These are phyloP conservation scores for Peromyscus nudipes DNA, from an alignment of 2,797 vertebrate species.

Conservation along the genomic window DNA sequence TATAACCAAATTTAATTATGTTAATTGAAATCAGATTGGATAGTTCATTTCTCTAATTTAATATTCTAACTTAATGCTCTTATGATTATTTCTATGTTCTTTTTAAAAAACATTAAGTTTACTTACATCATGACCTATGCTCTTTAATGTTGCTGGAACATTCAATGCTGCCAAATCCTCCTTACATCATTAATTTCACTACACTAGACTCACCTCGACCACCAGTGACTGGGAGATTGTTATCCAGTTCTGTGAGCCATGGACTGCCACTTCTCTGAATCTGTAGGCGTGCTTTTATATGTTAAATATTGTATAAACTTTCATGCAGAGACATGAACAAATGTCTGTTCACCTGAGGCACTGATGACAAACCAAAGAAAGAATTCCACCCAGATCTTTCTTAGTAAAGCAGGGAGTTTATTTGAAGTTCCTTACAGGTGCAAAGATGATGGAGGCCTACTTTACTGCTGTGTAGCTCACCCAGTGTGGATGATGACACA, in stretches of 20 bases:
- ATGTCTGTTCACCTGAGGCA: neutral
- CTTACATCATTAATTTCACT: neutral
- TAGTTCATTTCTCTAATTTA: neutral
- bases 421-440: neutral
- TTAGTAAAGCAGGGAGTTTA: neutral
- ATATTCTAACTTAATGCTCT: neutral
- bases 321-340: neutral
- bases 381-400: neutral
- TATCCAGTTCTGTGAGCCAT: neutral
- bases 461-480: neutral
- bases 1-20: neutral
- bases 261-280: neutral
- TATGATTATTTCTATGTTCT: neutral
- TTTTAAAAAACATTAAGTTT: neutral
- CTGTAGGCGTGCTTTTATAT: neutral
- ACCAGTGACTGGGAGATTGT: neutral
- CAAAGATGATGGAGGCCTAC: neutral
- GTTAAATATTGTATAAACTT: neutral
- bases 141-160: neutral
- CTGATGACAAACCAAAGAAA: neutral
- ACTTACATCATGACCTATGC: neutral
- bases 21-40: neutral
- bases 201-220: neutral
- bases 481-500: neutral
- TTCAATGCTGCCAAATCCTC: neutral